Percentiles rank a stretch among this genome's conserved stretches.
These are phyloP conservation scores for Tigriopus japonicus DNA, from an alignment of 1,140 invertebrate species.

Conservation along the genomic window DNA sequence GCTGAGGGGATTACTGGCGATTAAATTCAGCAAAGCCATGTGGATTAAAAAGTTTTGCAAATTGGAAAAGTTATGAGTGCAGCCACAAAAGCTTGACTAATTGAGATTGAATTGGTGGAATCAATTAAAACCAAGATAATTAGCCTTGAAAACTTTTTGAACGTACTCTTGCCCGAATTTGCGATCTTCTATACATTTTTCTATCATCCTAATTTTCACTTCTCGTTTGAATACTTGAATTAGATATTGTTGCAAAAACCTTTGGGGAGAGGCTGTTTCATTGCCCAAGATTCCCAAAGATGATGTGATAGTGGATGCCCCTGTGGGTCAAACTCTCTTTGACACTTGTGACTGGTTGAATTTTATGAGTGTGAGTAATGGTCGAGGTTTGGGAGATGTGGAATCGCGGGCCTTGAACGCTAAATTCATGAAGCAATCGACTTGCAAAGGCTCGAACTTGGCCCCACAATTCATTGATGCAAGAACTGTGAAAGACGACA, in stretches of 20 bases:
- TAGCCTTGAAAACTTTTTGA: no score
- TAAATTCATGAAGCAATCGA: not conserved
- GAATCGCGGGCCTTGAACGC: not conserved
- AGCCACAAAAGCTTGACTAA: not conserved
- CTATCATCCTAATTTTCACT: not conserved
- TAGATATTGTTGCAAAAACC: not conserved
- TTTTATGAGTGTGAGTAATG: not conserved
- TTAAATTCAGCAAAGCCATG: no score
- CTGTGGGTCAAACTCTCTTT: not conserved
- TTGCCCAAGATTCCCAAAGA: not conserved
- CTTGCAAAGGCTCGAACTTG: not conserved
- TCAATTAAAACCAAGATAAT: no score
- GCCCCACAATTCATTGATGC: slow-evolving; percentile 1
- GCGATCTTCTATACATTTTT: not conserved
- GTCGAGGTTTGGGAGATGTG: not conserved
- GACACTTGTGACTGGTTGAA: slow-evolving; percentile 3
- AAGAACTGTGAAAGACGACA: not conserved
- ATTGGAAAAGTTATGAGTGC: no score
- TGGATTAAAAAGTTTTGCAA: no score
- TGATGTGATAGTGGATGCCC: not conserved
- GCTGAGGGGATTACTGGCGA: no score
- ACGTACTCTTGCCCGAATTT: no score
- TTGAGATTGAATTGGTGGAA: not conserved
- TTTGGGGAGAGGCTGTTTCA: not conserved
- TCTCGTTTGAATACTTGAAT: not conserved